Percentiles rank a stretch among this genome's conserved stretches.
Conservation (phyloP, 2,888 invertebrate genomes). For the Philereme transversata region DNA sequence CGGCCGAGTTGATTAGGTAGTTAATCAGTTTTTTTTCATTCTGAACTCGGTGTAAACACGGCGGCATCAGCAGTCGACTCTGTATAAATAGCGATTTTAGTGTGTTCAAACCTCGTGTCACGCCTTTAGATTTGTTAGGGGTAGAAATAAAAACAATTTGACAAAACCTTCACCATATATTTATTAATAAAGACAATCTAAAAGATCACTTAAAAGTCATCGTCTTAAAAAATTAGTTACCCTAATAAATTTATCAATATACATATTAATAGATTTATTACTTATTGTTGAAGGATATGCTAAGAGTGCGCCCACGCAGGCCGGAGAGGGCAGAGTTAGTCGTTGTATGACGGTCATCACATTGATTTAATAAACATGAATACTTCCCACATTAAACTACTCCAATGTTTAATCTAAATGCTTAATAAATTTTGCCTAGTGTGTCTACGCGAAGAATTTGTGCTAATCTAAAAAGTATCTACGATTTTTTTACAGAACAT, state of each 20-base stretch:
- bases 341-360: constrained; percentile 82
- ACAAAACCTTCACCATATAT: constrained; percentile 84
- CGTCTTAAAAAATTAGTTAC: constrained; percentile 84
- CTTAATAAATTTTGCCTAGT: constrained; percentile 76
- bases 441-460: constrained; percentile 82
- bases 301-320: constrained; percentile 51
- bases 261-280: constrained; percentile 78
- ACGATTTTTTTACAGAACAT: constrained; percentile 81
- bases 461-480: constrained; percentile 82
- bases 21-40: too few species aligned
- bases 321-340: constrained; percentile 66
- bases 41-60: too few species aligned
- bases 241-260: constrained; percentile 84
- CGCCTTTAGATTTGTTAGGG: not conserved
- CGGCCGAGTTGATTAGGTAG: too few species aligned
- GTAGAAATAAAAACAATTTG: constrained; percentile 71
- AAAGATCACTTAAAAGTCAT: constrained; percentile 84
- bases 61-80: too few species aligned
- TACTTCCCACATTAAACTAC: constrained; percentile 75
- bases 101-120: too few species aligned
- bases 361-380: constrained; percentile 78
- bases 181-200: constrained; percentile 85
- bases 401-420: constrained; percentile 75
- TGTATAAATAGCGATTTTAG: too few species aligned
- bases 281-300: constrained; percentile 85